phyloP scores from a whole-genome alignment of 2,888 invertebrate genomes.

The Erebia aethiops region DNA sequence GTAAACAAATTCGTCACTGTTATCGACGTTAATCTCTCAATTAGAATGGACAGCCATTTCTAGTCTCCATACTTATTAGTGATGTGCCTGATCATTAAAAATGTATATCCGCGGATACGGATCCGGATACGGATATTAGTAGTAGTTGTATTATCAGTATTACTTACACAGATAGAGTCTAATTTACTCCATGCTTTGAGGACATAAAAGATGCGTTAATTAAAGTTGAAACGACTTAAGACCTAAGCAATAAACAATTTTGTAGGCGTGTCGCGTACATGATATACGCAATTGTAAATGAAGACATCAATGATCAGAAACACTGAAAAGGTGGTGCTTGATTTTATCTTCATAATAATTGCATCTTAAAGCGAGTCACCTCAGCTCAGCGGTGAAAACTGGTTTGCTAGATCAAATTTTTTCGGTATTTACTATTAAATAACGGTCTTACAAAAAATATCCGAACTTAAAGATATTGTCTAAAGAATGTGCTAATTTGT shows the following conservation, averaged over 20 bases:
- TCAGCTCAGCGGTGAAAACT: no score
- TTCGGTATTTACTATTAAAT: no score
- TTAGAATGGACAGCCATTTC: background rate
- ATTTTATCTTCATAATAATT: background rate
- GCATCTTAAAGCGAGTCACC: background rate
- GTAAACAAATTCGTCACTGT: background rate
- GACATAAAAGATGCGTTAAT: background rate
- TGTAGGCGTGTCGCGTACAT: conserved; percentile 26
- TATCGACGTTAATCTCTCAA: background rate
- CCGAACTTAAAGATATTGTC: no score
- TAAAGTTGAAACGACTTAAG: background rate
- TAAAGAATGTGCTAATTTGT: no score
- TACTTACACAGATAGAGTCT: background rate
- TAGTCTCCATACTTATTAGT: background rate
- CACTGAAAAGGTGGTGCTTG: conserved; percentile 40
- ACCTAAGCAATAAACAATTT: conserved; percentile 3
- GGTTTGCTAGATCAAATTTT: no score
- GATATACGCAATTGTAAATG: conserved; percentile 35
- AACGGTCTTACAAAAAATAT: no score
- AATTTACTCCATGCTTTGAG: background rate
- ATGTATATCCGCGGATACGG: no score
- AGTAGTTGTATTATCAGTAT: no score
- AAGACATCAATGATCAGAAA: conserved; percentile 34
- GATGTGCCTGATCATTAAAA: no score
- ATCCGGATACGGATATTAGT: no score